phyloP scores from a whole-genome alignment of 2,113 vertebrate genomes.

The Platichthys flesus region DNA sequence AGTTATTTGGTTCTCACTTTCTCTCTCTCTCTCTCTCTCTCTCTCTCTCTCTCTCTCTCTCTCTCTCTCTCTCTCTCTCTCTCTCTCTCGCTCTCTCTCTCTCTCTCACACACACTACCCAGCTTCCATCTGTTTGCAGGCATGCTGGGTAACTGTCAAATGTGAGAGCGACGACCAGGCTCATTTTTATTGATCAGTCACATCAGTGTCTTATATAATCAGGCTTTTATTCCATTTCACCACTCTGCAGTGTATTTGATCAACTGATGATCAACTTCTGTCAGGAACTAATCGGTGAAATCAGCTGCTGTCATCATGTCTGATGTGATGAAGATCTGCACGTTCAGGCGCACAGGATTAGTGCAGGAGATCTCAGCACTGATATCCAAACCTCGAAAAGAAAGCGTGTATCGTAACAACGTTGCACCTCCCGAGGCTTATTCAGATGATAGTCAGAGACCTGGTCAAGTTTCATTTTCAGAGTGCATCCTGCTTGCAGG shows the following conservation, averaged over 20 bases:
- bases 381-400: conserved; percentile 13
- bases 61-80: no score
- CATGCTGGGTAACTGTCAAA: no score
- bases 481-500: no score
- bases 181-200: background rate
- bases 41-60: no score
- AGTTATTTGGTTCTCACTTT: no score
- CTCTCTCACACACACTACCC: no score
- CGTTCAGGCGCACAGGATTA: conserved; percentile 46
- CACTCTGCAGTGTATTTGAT: background rate
- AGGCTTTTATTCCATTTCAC: background rate
- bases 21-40: no score
- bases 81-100: no score
- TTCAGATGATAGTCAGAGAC: no score
- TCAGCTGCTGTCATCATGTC: conserved; percentile 6
- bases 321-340: conserved; percentile 40
- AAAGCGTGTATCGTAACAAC: background rate
- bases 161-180: background rate
- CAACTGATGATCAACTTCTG: background rate
- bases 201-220: background rate
- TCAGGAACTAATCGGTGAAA: conserved; percentile 29
- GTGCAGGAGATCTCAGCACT: conserved; percentile 21
- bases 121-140: no score
- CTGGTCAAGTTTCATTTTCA: no score
- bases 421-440: no score